Evolutionary conservation across 2,888 invertebrate genomes (phyloP).

Genomic region (Alloscopus bannaensis): DNA sequence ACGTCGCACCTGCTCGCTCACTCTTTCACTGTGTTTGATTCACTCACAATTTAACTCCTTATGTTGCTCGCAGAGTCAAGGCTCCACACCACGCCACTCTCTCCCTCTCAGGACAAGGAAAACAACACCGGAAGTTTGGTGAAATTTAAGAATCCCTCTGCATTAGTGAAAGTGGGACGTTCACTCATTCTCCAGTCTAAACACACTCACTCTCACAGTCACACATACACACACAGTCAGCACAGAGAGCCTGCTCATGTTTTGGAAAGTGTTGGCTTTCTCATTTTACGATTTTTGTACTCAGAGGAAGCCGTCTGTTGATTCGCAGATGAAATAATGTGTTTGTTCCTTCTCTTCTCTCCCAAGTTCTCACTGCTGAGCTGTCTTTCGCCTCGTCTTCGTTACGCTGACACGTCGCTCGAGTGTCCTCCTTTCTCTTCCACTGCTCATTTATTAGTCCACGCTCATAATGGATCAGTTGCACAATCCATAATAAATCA

Average conservation of each 20-base stretch:
- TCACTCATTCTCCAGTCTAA: slow-evolving; percentile 1
- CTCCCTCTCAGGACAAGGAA: slow-evolving; percentile 10
- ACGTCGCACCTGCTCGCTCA: slow-evolving; percentile 59
- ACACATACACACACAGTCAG: not conserved
- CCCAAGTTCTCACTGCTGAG: not conserved
- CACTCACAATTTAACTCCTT: slow-evolving; percentile 38
- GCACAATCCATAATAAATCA: no score
- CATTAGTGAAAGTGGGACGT: slow-evolving; percentile 38
- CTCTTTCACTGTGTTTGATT: slow-evolving; percentile 37
- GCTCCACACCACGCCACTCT: slow-evolving; percentile 13
- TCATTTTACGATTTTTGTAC: slow-evolving; percentile 1
- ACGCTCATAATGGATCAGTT: no score
- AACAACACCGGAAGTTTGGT: slow-evolving; percentile 39
- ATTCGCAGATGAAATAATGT: not conserved
- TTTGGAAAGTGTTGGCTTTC: not conserved
- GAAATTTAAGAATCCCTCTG: slow-evolving; percentile 40
- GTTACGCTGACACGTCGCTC: not conserved
- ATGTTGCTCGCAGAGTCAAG: slow-evolving; percentile 37
- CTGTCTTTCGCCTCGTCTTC: no score
- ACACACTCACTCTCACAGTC: not conserved
- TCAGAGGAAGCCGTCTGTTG: slow-evolving; percentile 8
- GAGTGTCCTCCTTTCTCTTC: not conserved
- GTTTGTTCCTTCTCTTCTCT: slow-evolving; percentile 10
- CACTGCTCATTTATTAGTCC: not conserved
- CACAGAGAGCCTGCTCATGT: not conserved